Evolutionary conservation across 2,797 vertebrate species (phyloP).

Genomic region (Buceros bicornis): DNA sequence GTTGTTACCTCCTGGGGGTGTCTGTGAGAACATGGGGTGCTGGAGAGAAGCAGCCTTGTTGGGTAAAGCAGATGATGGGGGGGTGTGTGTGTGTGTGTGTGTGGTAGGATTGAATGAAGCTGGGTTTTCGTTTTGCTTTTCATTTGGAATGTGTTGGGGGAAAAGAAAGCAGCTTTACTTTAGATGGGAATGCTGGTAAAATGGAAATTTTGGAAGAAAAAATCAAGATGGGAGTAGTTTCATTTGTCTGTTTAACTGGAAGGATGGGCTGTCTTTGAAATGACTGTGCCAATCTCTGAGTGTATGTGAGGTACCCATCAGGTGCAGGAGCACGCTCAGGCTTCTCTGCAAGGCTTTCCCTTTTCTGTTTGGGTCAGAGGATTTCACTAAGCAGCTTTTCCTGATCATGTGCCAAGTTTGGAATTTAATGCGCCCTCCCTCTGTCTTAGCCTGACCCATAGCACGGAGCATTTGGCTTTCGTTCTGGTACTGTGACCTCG

Average conservation of each 20-base stretch:
- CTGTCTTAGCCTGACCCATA: constrained; percentile 5
- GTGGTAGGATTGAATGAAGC: not conserved
- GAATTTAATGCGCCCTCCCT: not conserved
- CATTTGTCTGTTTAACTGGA: not conserved
- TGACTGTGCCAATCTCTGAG: not conserved
- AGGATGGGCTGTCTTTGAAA: not conserved
- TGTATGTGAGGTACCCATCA: not conserved
- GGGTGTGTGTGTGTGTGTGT: not conserved
- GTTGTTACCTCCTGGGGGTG: not conserved
- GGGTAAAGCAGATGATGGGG: not conserved
- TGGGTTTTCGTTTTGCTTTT: not conserved
- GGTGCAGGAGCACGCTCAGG: not conserved
- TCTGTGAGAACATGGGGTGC: not conserved
- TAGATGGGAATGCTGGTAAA: not conserved
- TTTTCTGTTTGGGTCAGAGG: constrained; percentile 5
- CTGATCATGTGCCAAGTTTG: constrained; percentile 31
- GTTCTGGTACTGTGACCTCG: not conserved
- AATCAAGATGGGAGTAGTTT: not conserved
- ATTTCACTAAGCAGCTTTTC: constrained; percentile 56
- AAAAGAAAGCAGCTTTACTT: not conserved
- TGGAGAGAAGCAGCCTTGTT: not conserved
- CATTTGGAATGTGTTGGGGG: not conserved
- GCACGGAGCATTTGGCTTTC: constrained; percentile 3
- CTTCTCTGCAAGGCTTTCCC: constrained; percentile 11
- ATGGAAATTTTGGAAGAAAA: not conserved